Conservation (phyloP, 2,797 vertebrate species). For the Paguma larvata region DNA sequence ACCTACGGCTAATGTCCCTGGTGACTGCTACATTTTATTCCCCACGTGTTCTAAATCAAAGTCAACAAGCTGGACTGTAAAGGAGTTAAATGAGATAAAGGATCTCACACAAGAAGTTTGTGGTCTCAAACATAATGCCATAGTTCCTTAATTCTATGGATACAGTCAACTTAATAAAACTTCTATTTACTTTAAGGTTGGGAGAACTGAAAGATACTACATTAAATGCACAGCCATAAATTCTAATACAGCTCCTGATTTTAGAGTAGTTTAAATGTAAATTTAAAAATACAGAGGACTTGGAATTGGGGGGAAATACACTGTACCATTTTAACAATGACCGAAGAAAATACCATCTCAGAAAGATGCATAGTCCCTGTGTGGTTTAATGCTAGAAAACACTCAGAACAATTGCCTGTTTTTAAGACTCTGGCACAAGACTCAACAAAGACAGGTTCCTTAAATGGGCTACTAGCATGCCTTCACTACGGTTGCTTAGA, state of each 20-base stretch:
- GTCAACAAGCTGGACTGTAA: not conserved
- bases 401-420: not conserved
- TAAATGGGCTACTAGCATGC: not conserved
- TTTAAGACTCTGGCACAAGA: conserved; percentile 8
- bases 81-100: not conserved
- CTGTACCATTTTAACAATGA: not conserved
- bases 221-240: not conserved
- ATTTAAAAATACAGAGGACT: not conserved
- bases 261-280: conserved; percentile 31
- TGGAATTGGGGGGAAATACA: not conserved
- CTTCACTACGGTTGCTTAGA: not conserved
- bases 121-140: not conserved
- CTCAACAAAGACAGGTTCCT: not conserved
- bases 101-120: not conserved
- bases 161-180: not conserved
- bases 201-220: not conserved
- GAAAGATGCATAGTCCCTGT: not conserved
- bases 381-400: not conserved
- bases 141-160: not conserved
- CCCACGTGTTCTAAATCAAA: conserved; percentile 13
- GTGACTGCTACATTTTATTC: not conserved
- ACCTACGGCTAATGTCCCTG: not conserved
- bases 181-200: not conserved
- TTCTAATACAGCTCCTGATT: not conserved
- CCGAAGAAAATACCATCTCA: not conserved